Evolutionary conservation across 2,113 vertebrate species (phyloP), one percentile per base, ranked within the genome.

Genomic region (Callopanchax toddi): DNA sequence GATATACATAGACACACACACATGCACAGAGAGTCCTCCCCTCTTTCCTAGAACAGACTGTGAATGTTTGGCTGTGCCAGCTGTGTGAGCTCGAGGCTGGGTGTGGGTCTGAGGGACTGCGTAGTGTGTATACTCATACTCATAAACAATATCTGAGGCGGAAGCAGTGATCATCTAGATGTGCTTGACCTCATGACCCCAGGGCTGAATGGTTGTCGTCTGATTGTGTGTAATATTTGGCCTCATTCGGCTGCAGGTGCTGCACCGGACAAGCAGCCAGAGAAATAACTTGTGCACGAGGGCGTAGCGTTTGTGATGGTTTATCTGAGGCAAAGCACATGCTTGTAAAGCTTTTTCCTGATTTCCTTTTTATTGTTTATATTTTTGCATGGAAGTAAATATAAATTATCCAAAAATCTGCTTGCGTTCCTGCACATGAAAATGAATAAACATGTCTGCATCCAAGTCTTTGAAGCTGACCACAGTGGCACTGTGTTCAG

Each of bases 51-150:
- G 71, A 67, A 62, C 67, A 71, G 60, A 71, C 58, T 43, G 64
- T 80, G 74, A 86, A 82, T 91, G 76, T 90, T 89, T 90, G 84
- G 49, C 66, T 55, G 73, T 81, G 70, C 82, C 82, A 89, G 86
- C 87, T 86, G 82, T 85, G 79, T 71, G 85, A 76, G 67, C 77
- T 87, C 71, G 73, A 62, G 9, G 17, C 26, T 71, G 83, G 79
- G 82, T 79, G 81, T 85, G 76, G 78, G 76, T 72, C 76, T 54
- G 79, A 75, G 64, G 71, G 82, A 68, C 79, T 78, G 87, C 71
- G 56, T 64, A 58, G 69, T 79, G 75, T 87, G 84, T 89, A 89
- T 87, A 90, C 79, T 84, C 75, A 60, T 21, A 48, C 58, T 75
- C 79, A 86, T 89, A 91, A 90, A 92, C 88, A 89, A 57, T 74